These are phyloP conservation scores for Lepidothrix coronata DNA, from an alignment of 2,113 vertebrate genomes.

Conservation along the genomic window DNA sequence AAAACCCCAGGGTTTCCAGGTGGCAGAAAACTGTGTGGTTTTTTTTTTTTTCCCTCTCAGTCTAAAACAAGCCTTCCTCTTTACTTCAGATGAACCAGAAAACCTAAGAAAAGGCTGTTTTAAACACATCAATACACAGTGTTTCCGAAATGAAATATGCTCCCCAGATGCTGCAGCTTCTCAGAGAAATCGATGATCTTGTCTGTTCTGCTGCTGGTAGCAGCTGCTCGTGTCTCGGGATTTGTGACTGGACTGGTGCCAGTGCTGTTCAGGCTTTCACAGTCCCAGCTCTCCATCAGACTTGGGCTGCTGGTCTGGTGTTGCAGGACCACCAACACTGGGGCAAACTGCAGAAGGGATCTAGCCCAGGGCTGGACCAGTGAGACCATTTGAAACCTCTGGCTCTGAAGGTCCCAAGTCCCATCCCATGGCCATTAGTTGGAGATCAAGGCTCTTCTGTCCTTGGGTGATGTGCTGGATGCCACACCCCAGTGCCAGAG, in stretches of 20 bases:
- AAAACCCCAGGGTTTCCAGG: neutral
- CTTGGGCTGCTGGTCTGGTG: neutral
- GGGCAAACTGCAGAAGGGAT: neutral
- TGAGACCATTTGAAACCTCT: neutral
- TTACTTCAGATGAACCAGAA: neutral
- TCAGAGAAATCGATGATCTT: slow-evolving; percentile 33
- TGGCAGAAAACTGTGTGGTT: neutral
- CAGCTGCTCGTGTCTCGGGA: slow-evolving; percentile 22
- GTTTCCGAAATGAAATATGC: slow-evolving; percentile 37
- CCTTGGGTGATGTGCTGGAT: neutral
- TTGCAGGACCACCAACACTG: neutral
- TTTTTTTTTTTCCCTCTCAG: neutral
- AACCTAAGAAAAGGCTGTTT: slow-evolving; percentile 20
- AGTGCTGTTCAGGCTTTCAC: neutral
- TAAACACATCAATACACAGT: neutral
- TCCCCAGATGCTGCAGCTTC: slow-evolving; percentile 51
- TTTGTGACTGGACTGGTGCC: neutral
- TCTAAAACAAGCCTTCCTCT: neutral
- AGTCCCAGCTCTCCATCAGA: neutral
- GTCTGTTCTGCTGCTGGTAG: slow-evolving; percentile 31
- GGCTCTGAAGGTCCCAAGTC: neutral
- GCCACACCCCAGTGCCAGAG: neutral
- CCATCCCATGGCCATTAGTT: neutral
- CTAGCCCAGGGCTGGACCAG: neutral
- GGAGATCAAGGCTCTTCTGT: neutral